These are phyloP conservation scores for Gonocerus acuteangulatus DNA, from an alignment of 2,888 invertebrate genomes.

Conservation along the genomic window DNA sequence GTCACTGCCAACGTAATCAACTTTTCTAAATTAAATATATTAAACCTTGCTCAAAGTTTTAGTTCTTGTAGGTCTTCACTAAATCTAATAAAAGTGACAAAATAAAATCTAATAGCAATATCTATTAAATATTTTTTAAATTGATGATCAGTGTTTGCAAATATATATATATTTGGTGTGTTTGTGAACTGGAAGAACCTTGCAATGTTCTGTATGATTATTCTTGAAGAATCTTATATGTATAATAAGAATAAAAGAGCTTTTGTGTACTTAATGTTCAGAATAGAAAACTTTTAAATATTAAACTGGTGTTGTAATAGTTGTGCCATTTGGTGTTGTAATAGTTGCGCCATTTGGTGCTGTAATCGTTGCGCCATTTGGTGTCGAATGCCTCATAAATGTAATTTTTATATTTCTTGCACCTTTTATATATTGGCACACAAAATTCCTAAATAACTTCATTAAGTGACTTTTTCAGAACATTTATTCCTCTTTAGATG, in stretches of 20 bases:
- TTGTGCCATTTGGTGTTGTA: too few species aligned
- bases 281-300: constrained; percentile 2
- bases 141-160: background rate
- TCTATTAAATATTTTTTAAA: constrained; percentile 8
- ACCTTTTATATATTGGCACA: constrained; percentile 19
- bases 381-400: constrained; percentile 7
- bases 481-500: too few species aligned
- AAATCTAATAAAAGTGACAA: background rate
- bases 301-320: too few species aligned
- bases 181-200: too few species aligned
- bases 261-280: constrained; percentile 21
- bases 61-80: background rate
- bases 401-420: constrained; percentile 17
- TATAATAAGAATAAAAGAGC: constrained; percentile 2
- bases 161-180: too few species aligned
- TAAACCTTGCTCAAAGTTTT: constrained; percentile 19
- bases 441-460: background rate
- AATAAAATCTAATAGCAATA: constrained; percentile 12
- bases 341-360: background rate
- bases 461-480: too few species aligned
- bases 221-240: too few species aligned
- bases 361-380: too few species aligned
- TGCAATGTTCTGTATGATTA: too few species aligned
- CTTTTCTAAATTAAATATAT: background rate
- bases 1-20: constrained; percentile 18